These are phyloP conservation scores for Paragorgia papillata DNA, from an alignment of 92 coral and sea anemone genomes.

Conservation along the genomic window DNA sequence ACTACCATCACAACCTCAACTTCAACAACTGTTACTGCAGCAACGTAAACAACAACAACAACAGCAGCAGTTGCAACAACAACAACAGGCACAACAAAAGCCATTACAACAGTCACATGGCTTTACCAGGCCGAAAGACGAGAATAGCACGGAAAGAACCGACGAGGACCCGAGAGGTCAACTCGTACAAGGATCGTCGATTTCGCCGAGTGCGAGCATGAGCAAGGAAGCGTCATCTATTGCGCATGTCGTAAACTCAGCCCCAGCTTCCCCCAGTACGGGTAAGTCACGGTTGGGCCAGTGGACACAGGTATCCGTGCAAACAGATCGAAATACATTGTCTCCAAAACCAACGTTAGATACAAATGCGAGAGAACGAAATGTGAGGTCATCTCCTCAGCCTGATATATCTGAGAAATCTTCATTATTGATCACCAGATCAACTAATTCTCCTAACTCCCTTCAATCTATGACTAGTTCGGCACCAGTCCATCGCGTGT, in stretches of 20 bases:
- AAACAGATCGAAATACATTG: slow-evolving; percentile 30
- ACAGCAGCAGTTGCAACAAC: slow-evolving; percentile 48
- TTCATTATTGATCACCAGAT: slow-evolving; percentile 53
- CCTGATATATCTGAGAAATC: slow-evolving; percentile 23
- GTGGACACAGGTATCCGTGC: slow-evolving; percentile 79
- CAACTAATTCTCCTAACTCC: slow-evolving; percentile 53
- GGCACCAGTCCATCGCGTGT: slow-evolving; percentile 45
- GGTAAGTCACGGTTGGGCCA: slow-evolving; percentile 88
- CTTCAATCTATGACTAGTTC: slow-evolving; percentile 30
- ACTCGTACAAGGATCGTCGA: neutral
- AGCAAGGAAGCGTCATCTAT: slow-evolving; percentile 67
- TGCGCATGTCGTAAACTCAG: slow-evolving; percentile 58
- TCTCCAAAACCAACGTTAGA: slow-evolving; percentile 25
- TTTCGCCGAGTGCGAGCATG: slow-evolving; percentile 27
- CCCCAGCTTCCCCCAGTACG: slow-evolving; percentile 55
- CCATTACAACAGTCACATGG: slow-evolving; percentile 48
- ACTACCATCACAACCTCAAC: slow-evolving; percentile 43
- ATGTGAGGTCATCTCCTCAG: slow-evolving; percentile 36
- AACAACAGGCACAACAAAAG: slow-evolving; percentile 48
- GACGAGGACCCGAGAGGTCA: neutral
- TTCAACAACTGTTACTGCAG: slow-evolving; percentile 66
- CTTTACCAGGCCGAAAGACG: slow-evolving; percentile 56
- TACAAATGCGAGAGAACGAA: slow-evolving; percentile 30
- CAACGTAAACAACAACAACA: slow-evolving; percentile 57
- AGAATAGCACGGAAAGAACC: neutral